Evolutionary conservation across 2,113 vertebrate species (phyloP).

Genomic region (Pseudorasbora parva): DNA sequence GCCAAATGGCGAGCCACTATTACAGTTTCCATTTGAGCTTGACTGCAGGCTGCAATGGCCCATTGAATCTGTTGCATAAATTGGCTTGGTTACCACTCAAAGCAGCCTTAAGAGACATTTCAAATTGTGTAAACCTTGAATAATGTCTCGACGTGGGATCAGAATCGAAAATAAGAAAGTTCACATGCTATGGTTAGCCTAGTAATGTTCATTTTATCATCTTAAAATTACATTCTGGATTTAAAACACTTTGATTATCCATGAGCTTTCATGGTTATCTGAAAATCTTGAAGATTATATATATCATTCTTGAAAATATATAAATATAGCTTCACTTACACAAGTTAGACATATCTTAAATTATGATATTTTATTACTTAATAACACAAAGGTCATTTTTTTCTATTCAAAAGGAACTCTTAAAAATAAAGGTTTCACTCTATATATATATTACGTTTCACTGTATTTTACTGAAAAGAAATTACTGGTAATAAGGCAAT

Average conservation of each 20-base stretch:
- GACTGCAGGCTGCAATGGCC: slow-evolving; percentile 62
- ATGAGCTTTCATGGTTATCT: neutral
- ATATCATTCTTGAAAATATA: no score
- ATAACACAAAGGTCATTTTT: neutral
- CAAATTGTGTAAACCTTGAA: slow-evolving; percentile 34
- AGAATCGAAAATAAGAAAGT: slow-evolving; percentile 15
- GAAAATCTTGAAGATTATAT: neutral
- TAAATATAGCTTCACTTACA: neutral
- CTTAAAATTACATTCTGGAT: neutral
- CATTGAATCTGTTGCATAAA: slow-evolving; percentile 48
- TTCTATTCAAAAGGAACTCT: neutral
- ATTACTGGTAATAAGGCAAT: no score
- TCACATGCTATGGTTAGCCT: neutral
- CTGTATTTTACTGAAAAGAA: no score
- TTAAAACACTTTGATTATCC: neutral
- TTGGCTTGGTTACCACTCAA: slow-evolving; percentile 36
- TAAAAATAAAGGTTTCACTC: neutral
- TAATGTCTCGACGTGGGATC: slow-evolving; percentile 1
- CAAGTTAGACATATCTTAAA: neutral
- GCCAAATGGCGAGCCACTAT: slow-evolving; percentile 71
- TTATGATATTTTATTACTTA: neutral
- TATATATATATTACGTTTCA: no score
- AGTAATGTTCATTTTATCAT: neutral
- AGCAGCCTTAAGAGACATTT: slow-evolving; percentile 51
- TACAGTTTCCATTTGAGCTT: slow-evolving; percentile 63